Evolutionary conservation across 2,113 vertebrate genomes (phyloP).

Genomic region (Oreochromis spilurus): DNA sequence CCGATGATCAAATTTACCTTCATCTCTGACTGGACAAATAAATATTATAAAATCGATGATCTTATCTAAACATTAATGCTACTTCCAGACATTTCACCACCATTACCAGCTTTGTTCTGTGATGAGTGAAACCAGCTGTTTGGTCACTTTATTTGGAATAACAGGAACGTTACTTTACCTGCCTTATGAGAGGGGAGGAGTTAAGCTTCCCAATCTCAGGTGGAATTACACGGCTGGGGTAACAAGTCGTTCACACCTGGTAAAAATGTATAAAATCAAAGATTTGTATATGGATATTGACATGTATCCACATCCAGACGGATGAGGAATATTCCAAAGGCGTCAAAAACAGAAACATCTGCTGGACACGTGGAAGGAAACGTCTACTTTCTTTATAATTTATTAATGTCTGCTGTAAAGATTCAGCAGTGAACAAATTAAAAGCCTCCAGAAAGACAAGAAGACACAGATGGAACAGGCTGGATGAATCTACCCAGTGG

Average conservation of each 20-base stretch:
- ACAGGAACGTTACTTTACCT: background rate
- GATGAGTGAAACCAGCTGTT: background rate
- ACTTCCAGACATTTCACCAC: background rate
- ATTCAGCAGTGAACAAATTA: background rate
- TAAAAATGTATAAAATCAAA: rapidly evolving
- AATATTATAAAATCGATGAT: background rate
- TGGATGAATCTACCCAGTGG: background rate
- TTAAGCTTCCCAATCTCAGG: background rate
- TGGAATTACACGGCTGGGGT: background rate
- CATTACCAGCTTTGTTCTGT: rapidly evolving
- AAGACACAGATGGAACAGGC: background rate
- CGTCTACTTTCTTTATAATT: background rate
- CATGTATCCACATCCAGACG: background rate
- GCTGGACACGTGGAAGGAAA: background rate
- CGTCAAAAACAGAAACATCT: background rate
- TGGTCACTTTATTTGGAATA: background rate
- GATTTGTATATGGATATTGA: background rate
- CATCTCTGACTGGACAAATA: background rate
- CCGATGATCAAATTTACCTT: background rate
- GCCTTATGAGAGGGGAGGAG: background rate
- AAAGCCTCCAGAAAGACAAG: background rate
- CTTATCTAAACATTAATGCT: background rate
- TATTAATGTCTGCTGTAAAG: background rate
- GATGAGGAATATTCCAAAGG: background rate
- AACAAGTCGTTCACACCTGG: rapidly evolving